A percentile compares a stretch with the other conserved stretches of the same genome.
Conservation (phyloP, 1,140 invertebrate species). For the Drosophila funebris region DNA sequence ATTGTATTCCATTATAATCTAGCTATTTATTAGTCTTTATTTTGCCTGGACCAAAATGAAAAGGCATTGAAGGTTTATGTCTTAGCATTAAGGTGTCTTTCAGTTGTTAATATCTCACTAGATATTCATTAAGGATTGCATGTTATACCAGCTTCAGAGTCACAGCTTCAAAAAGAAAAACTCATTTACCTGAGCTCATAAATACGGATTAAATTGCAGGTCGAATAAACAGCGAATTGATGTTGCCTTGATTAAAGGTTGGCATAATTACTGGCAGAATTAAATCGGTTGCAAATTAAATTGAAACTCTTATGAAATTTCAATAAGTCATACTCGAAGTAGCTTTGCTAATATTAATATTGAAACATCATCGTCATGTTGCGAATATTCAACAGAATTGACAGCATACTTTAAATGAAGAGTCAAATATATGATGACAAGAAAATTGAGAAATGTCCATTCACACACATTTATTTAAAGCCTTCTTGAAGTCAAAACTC, state of each 20-base stretch:
- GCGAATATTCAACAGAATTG: too few species aligned
- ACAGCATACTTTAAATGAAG: too few species aligned
- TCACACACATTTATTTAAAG: slow-evolving; percentile 4
- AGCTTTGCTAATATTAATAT: too few species aligned
- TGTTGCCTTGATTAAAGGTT: not conserved
- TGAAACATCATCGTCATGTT: too few species aligned
- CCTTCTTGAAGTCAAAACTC: slow-evolving; percentile 50
- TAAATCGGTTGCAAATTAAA: slow-evolving; percentile 52
- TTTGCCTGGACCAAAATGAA: too few species aligned
- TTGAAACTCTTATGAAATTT: not conserved
- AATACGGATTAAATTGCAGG: slow-evolving; percentile 53
- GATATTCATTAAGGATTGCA: not conserved
- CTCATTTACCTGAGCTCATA: slow-evolving; percentile 16
- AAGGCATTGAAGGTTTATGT: too few species aligned
- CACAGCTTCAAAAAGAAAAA: too few species aligned
- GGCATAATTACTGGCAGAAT: slow-evolving; percentile 14
- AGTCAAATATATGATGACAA: not conserved
- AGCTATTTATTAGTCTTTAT: too few species aligned
- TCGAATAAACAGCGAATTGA: not conserved
- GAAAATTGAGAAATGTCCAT: not conserved
- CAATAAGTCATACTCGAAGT: not conserved
- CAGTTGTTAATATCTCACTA: too few species aligned
- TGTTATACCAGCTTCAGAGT: too few species aligned
- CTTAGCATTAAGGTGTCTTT: too few species aligned
- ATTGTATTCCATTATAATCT: too few species aligned